phyloP scores from a whole-genome alignment of 2,888 invertebrate species.

The Argyra leucocephala region DNA sequence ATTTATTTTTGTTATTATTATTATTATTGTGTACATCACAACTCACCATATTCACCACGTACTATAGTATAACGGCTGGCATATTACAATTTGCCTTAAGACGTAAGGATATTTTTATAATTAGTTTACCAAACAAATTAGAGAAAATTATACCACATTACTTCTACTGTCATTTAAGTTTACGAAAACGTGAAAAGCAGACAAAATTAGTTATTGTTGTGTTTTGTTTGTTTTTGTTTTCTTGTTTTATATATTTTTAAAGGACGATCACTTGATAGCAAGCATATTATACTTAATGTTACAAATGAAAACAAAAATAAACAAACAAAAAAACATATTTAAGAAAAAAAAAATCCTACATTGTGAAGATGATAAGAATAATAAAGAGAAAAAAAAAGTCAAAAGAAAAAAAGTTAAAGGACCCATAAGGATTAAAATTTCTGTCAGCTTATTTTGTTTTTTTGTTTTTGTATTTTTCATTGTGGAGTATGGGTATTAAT shows the following conservation, averaged over 20 bases:
- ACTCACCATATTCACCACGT: background rate
- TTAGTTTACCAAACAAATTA: constrained; percentile 12
- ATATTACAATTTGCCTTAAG: background rate
- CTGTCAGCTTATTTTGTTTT: background rate
- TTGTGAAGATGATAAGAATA: no score
- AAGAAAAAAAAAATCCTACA: no score
- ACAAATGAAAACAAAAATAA: no score
- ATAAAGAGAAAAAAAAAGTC: background rate
- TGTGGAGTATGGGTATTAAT: background rate
- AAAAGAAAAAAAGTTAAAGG: background rate
- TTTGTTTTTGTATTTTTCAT: no score
- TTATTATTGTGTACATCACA: background rate
- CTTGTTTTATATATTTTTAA: no score
- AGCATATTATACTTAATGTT: background rate
- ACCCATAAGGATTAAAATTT: background rate
- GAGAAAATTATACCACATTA: constrained; percentile 9
- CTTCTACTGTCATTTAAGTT: constrained; percentile 7
- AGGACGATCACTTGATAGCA: background rate
- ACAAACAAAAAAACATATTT: no score
- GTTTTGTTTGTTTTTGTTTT: background rate
- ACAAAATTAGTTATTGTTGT: background rate
- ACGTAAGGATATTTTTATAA: background rate
- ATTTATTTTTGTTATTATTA: background rate
- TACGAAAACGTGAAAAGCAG: constrained; percentile 1
- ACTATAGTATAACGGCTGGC: background rate